These are phyloP conservation scores for Amniataba percoides DNA, from an alignment of 2,797 vertebrate species.

Conservation along the genomic window DNA sequence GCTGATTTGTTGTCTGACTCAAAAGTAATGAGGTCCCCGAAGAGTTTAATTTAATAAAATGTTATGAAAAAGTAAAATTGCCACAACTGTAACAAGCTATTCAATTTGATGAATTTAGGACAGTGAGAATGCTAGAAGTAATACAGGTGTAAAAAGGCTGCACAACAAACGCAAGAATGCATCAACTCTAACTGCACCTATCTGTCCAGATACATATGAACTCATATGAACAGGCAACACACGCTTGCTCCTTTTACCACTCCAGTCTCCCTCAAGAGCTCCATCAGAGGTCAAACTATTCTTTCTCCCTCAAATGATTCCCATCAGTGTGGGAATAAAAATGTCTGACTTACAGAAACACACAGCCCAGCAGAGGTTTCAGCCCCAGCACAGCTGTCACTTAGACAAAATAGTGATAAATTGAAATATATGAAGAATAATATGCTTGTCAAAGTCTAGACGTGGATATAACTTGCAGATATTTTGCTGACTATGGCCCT, in stretches of 20 bases:
- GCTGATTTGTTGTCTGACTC: constrained; percentile 6
- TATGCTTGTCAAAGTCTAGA: constrained; percentile 55
- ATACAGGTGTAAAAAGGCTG: background rate
- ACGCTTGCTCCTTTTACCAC: constrained; percentile 1
- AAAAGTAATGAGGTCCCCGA: background rate
- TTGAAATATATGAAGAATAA: constrained; percentile 62
- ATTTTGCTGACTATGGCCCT: constrained; percentile 48
- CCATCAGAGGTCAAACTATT: constrained; percentile 52
- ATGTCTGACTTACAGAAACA: constrained; percentile 46
- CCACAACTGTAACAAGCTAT: background rate
- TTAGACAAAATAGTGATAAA: constrained; percentile 64
- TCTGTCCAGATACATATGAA: constrained; percentile 9
- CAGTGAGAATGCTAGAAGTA: too few relatives aligned
- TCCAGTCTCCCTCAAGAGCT: constrained; percentile 25
- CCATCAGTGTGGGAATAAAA: constrained; percentile 46
- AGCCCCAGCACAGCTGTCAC: constrained; percentile 37
- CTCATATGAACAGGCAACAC: background rate
- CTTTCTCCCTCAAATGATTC: constrained; percentile 44
- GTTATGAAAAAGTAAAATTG: background rate
- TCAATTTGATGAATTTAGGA: background rate
- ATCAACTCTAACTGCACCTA: background rate
- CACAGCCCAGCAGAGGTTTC: constrained; percentile 34
- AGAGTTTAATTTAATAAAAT: constrained; percentile 2
- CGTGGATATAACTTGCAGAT: constrained; percentile 33
- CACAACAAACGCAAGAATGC: background rate